Base-by-base conservation (phyloP, 2,797 vertebrate genomes). In the Momotus momota region DNA sequence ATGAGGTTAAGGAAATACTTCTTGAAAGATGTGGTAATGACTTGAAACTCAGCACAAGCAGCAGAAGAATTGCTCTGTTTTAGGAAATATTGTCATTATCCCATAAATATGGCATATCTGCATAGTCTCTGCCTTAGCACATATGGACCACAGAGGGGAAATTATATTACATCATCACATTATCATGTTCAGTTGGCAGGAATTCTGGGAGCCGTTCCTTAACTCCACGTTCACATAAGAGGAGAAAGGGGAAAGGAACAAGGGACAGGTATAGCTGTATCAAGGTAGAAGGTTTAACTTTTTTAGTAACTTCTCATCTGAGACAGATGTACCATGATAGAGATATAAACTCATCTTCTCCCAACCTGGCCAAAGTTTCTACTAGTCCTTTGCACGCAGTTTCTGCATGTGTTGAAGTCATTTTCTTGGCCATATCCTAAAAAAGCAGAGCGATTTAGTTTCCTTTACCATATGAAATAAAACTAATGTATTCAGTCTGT, bases 21-120 rank as follows among this genome's bases (percentile, higher is more conserved):
- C 74, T 86, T 83, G 25, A 81, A 72, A 79, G 58, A 93, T 91
- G 85, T 1, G 0, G 90, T 91, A 91, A 95, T 83, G 60, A 82
- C 41, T 85, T 90, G 85, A 71, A 96, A 38, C 5, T 9, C 65
- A 88, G 22, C 15, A 55, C 8, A 82, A 84, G 67, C 77, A 90
- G 43, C 72, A 92, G 35, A 96, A 87, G 81, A 49, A 66, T 27
- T 29, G 13, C 9, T 64, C 26, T 43, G 33, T 57, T 92, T 90
- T 74, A 70, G 73, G 58, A 93, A 95, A 89, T 92, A 79, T 40
- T 86, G 60, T 65, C 60, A 93, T 95, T 96, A 93, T 92, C 65
- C 46, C 70, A 91, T 92, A 91, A 95, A 89, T 84, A 91, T 6
- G 7, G 21, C 5, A 23, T 91, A 86, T 87, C 70, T 89, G n/a